These are phyloP conservation scores for Gisinianus flammeolus DNA, from an alignment of 2,888 invertebrate genomes.

Conservation along the genomic window DNA sequence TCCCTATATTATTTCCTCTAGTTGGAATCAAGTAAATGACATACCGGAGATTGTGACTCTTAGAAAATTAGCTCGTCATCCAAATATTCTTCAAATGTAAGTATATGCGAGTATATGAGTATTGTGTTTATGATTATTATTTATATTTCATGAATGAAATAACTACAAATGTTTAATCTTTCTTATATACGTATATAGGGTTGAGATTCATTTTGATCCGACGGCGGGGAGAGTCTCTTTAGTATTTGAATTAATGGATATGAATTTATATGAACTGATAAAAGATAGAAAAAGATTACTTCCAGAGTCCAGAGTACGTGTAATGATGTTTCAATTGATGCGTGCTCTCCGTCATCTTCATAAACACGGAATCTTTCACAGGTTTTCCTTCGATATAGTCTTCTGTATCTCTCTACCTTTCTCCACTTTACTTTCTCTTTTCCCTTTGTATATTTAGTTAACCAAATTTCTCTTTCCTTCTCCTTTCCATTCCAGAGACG, in stretches of 20 bases:
- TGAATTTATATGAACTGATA: conserved; percentile 72
- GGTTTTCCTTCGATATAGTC: too few species aligned
- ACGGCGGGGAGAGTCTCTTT: conserved; percentile 68
- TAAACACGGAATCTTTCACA: conserved; percentile 69
- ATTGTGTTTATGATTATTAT: too few species aligned
- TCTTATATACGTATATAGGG: too few species aligned
- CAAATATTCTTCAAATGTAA: conserved; percentile 70
- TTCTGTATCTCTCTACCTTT: too few species aligned
- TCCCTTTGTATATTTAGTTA: too few species aligned
- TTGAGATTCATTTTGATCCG: conserved; percentile 70
- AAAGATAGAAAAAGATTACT: conserved; percentile 66
- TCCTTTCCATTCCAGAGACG: conserved; percentile 70
- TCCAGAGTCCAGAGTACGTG: conserved; percentile 67
- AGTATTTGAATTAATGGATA: conserved; percentile 73
- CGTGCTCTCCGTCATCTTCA: conserved; percentile 71
- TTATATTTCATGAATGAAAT: too few species aligned
- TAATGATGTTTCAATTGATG: conserved; percentile 69
- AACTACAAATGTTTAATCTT: too few species aligned
- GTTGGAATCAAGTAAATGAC: conserved; percentile 64
- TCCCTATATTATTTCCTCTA: conserved; percentile 53
- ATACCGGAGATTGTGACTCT: conserved; percentile 70
- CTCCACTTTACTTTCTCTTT: too few species aligned
- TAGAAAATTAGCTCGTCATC: conserved; percentile 68
- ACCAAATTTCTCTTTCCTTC: too few species aligned
- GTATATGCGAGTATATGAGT: too few species aligned